Percentiles rank a stretch among this genome's conserved stretches.
Conservation (phyloP, 2,113 vertebrate species). For the Paralichthys olivaceus region DNA sequence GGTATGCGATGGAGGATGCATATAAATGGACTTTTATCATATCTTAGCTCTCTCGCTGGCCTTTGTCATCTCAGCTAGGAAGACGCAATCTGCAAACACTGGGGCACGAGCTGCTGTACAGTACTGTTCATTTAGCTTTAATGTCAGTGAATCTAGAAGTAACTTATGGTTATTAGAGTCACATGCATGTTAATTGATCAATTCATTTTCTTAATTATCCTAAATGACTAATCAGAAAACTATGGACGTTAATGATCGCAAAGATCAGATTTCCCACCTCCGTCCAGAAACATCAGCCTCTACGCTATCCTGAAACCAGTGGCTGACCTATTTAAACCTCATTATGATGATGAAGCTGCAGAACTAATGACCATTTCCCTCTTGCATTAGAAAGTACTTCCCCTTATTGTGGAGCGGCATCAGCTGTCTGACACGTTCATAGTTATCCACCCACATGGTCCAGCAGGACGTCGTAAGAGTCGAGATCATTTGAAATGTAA, state of each 20-base stretch:
- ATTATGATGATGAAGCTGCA: constrained; percentile 62
- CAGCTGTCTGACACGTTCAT: constrained; percentile 53
- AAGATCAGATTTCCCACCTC: constrained; percentile 12
- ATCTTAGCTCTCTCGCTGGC: constrained; percentile 31
- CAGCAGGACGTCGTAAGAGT: constrained; percentile 39
- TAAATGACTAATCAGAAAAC: constrained; percentile 32
- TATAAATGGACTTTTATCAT: constrained; percentile 72
- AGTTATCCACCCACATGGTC: constrained; percentile 58
- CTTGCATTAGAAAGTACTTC: constrained; percentile 66
- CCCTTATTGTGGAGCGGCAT: constrained; percentile 50
- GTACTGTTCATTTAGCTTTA: constrained; percentile 8
- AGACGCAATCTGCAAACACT: constrained; percentile 8
- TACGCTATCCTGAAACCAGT: constrained; percentile 33
- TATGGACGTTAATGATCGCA: constrained; percentile 1
- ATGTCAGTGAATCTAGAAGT: constrained; percentile 28
- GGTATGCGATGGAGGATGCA: constrained; percentile 51
- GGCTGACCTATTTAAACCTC: constrained; percentile 58
- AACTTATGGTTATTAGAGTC: constrained; percentile 16
- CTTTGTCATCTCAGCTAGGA: constrained; percentile 36
- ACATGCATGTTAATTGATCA: constrained; percentile 20
- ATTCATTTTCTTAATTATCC: constrained; percentile 8
- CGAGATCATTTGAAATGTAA: constrained; percentile 51
- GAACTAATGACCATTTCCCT: constrained; percentile 63
- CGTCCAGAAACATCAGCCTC: constrained; percentile 15
- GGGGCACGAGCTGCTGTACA: constrained; percentile 1